A percentile compares a stretch with the other conserved stretches of the same genome.
phyloP scores from a whole-genome alignment of 2,797 vertebrate species.

The Spondyliosoma cantharus region DNA sequence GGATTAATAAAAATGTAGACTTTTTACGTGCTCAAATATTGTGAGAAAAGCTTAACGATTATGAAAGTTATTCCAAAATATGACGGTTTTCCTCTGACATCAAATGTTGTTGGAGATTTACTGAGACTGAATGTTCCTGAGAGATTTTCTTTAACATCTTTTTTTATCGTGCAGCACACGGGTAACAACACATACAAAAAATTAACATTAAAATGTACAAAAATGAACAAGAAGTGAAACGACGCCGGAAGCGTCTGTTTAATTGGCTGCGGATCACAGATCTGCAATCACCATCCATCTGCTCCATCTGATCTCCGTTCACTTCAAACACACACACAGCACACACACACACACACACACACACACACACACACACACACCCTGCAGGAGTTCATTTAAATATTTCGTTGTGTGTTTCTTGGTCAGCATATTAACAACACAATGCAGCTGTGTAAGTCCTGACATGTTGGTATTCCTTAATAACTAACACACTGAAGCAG shows the following conservation, averaged over 20 bases:
- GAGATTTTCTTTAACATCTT: background rate
- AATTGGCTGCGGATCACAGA: conserved; percentile 68
- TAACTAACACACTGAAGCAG: conserved; percentile 9
- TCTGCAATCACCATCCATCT: conserved; percentile 66
- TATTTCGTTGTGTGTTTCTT: conserved; percentile 15
- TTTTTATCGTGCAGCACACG: background rate
- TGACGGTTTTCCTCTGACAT: background rate
- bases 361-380: conserved; percentile 7
- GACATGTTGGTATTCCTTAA: conserved; percentile 31
- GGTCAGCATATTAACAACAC: conserved; percentile 45
- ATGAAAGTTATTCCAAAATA: background rate
- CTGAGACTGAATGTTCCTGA: background rate
- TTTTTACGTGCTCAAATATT: background rate
- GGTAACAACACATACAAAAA: conserved; percentile 6
- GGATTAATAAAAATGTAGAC: no score
- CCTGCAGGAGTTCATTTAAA: conserved; percentile 29
- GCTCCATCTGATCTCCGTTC: conserved; percentile 48
- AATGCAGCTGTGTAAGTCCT: conserved; percentile 26
- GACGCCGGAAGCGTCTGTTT: conserved; percentile 47
- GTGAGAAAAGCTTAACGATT: no score
- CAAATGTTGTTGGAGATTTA: background rate
- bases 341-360: conserved; percentile 33
- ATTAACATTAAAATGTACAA: conserved; percentile 23
- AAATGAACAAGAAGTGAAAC: conserved; percentile 44
- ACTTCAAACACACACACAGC: conserved; percentile 32